Conservation (phyloP, 2,113 vertebrate genomes). For the Lonchura striata region DNA sequence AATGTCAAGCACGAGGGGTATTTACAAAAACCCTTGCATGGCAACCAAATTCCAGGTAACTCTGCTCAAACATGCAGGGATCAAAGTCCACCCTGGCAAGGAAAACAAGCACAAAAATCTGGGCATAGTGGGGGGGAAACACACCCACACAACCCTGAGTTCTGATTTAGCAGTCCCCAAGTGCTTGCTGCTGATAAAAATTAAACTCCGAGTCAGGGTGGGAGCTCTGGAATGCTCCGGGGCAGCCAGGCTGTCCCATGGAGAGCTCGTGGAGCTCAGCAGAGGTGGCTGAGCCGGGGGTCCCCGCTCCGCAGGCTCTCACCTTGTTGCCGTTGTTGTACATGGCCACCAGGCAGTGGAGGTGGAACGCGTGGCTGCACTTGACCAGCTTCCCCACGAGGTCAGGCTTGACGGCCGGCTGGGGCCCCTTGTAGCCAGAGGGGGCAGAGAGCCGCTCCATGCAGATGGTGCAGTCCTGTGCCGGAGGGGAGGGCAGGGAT, state of each 20-base stretch:
- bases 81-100: not conserved
- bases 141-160: not conserved
- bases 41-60: not conserved
- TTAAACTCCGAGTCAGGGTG: not conserved
- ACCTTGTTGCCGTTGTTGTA: slow-evolving; percentile 96
- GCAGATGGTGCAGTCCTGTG: slow-evolving; percentile 93
- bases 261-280: not conserved
- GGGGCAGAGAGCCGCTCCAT: slow-evolving; percentile 88
- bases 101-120: not conserved
- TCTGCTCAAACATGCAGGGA: not conserved
- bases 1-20: not conserved
- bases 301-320: not conserved
- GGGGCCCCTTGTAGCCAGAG: slow-evolving; percentile 90
- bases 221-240: not conserved
- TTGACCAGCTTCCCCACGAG: slow-evolving; percentile 86
- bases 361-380: slow-evolving; percentile 90
- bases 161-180: not conserved
- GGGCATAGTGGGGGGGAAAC: not conserved
- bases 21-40: not conserved
- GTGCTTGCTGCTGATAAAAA: not conserved
- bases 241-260: not conserved
- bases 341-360: slow-evolving; percentile 94
- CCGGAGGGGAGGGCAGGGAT: not conserved
- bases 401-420: slow-evolving; percentile 78
- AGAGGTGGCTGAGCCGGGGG: fast-evolving